Base-by-base conservation (phyloP, 2,113 vertebrate species). In the Sylvia atricapilla region DNA sequence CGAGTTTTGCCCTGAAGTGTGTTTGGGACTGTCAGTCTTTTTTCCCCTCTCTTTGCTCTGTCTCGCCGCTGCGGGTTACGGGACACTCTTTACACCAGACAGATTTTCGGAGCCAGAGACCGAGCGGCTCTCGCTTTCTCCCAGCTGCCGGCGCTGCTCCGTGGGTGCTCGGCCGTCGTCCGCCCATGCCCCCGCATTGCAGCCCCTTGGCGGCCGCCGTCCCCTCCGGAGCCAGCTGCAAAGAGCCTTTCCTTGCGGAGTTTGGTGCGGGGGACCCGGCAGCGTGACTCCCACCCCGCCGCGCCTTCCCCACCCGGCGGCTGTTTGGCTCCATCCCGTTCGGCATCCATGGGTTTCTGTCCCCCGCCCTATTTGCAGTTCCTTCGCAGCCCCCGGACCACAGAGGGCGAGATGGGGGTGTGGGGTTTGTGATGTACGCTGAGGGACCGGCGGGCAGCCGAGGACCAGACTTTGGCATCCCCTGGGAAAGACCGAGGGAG, bases 31-130 rank as follows among this genome's bases (percentile, higher is more conserved):
- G 46, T 15, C 84, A 20, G 49, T 14, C 2, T 37, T 64, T 69
- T 64, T 8, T 0, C 0, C 6, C 31, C 4, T 7, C 8, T 12
- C 8, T 35, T 67, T 30, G 20, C 21, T 35, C 31, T 31, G 18
- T 35, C 47, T 28, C 8, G 3, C 30, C 18, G 2, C 49, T 44
- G 37, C 19, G 24, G 11, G 24, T 63, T 59, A 28, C 69, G 27
- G 68, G 35, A 56, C 79, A 4, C 13, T 17, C 21, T 33, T 17
- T 1, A 62, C 74, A 13, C 21, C 39, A 70, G 23, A 46, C 11
- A 69, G 33, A n/a, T 47, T 72, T 91, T 49, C 30, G 5, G 20
- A 67, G 46, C 22, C 31, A 9, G 39, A 28, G 15, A 33, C 10
- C 2, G 13, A 63, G n/a, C 1, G 5, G 6, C 20, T 37, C 31